Percentiles rank a stretch among this genome's conserved stretches.
Evolutionary conservation across 2,888 invertebrate species (phyloP).

Genomic region (Lamproptera curius): DNA sequence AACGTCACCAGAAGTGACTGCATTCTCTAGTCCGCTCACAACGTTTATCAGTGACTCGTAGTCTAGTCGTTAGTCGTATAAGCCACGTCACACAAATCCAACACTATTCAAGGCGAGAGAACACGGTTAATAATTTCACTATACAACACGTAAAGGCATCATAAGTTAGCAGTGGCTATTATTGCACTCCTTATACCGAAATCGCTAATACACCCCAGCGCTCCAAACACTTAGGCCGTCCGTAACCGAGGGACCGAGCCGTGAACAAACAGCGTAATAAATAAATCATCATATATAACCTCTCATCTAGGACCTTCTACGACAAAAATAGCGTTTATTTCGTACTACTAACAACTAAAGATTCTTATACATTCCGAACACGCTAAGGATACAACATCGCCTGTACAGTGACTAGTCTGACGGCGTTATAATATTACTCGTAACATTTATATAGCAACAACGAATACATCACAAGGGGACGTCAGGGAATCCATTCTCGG

Average conservation of each 20-base stretch:
- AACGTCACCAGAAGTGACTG: no score
- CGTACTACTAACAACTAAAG: constrained; percentile 71
- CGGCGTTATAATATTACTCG: constrained; percentile 60
- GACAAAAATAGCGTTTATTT: constrained; percentile 65
- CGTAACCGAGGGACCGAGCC: constrained; percentile 18
- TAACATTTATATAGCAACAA: constrained; percentile 66
- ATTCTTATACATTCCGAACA: constrained; percentile 69
- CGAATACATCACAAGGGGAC: constrained; percentile 57
- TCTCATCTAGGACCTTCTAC: constrained; percentile 56
- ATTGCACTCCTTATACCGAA: constrained; percentile 59
- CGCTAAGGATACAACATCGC: constrained; percentile 70
- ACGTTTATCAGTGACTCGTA: no score
- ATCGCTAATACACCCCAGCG: constrained; percentile 23
- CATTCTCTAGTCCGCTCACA: no score
- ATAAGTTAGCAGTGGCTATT: constrained; percentile 53
- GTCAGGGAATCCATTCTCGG: constrained; percentile 22
- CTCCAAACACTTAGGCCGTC: constrained; percentile 34
- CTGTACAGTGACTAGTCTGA: constrained; percentile 76
- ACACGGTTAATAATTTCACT: no score
- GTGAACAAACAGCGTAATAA: constrained; percentile 48
- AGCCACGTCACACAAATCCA: no score
- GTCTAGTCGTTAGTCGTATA: no score
- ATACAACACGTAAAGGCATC: no score
- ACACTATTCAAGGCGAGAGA: no score
- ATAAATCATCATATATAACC: constrained; percentile 53